These are phyloP conservation scores for Meriones unguiculatus DNA, from an alignment of 2,113 vertebrate genomes.

Conservation along the genomic window DNA sequence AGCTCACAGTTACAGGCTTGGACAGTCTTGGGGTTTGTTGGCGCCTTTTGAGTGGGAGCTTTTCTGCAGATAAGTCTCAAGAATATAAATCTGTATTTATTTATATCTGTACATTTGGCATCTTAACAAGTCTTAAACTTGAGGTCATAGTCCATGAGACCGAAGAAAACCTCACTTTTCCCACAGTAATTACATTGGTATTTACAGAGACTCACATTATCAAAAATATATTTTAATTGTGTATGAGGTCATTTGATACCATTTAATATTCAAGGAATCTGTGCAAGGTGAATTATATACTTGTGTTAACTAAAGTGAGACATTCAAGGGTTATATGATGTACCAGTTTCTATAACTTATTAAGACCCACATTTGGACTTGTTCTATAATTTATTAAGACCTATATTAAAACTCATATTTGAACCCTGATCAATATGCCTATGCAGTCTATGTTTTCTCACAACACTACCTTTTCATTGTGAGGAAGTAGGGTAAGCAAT, in stretches of 20 bases:
- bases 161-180: background rate
- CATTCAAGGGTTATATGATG: background rate
- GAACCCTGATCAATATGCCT: background rate
- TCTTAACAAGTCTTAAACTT: conserved; percentile 9
- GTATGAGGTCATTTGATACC: background rate
- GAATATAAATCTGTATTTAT: background rate
- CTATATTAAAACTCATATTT: background rate
- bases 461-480: background rate
- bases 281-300: background rate
- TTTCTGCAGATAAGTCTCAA: background rate
- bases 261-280: background rate
- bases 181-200: background rate
- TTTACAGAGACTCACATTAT: background rate
- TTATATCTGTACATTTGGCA: background rate
- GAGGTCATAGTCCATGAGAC: background rate
- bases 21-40: background rate
- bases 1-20: fast-evolving
- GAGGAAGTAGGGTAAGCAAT: background rate
- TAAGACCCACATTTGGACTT: background rate
- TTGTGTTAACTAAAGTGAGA: background rate
- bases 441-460: fast-evolving
- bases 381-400: background rate
- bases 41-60: background rate
- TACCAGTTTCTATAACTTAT: background rate
- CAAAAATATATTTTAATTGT: background rate